Conservation (phyloP, 1,140 invertebrate genomes). For the Ostrea denselamellosa region DNA sequence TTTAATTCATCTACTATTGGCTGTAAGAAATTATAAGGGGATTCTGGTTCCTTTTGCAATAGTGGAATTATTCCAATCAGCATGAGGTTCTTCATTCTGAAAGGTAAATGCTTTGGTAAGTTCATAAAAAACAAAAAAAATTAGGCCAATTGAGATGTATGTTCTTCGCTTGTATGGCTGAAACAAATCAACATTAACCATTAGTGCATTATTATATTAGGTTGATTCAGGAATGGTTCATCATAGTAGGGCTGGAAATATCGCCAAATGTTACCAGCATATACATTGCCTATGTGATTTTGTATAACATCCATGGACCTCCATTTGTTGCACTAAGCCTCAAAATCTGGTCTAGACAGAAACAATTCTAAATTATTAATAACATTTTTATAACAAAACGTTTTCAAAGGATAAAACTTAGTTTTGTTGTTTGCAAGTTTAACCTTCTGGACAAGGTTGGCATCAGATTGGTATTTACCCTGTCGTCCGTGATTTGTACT, state of each 20-base stretch:
- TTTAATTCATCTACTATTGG: slow-evolving; percentile 42
- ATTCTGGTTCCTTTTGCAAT: slow-evolving; percentile 14
- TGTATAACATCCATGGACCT: neutral
- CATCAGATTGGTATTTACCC: slow-evolving; percentile 28
- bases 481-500: slow-evolving; percentile 10
- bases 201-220: slow-evolving; percentile 40
- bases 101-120: slow-evolving; percentile 39
- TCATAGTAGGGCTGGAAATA: slow-evolving; percentile 42
- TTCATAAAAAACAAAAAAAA: slow-evolving; percentile 46
- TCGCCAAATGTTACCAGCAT: slow-evolving; percentile 56
- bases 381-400: slow-evolving; percentile 38
- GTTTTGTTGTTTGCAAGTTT: slow-evolving; percentile 30
- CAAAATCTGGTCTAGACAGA: slow-evolving; percentile 31
- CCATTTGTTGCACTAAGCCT: slow-evolving; percentile 32
- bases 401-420: slow-evolving; percentile 41
- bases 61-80: slow-evolving; percentile 40
- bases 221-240: slow-evolving; percentile 36
- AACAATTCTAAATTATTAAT: slow-evolving; percentile 36
- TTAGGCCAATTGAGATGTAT: slow-evolving; percentile 42
- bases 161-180: slow-evolving; percentile 38
- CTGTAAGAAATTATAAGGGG: slow-evolving; percentile 27
- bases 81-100: slow-evolving; percentile 43
- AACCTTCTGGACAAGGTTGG: slow-evolving; percentile 34
- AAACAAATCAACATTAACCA: slow-evolving; percentile 53
- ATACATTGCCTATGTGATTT: slow-evolving; percentile 44